Evolutionary conservation across 2,797 vertebrate species (phyloP).

Genomic region (Chaetophractus vellerosus): DNA sequence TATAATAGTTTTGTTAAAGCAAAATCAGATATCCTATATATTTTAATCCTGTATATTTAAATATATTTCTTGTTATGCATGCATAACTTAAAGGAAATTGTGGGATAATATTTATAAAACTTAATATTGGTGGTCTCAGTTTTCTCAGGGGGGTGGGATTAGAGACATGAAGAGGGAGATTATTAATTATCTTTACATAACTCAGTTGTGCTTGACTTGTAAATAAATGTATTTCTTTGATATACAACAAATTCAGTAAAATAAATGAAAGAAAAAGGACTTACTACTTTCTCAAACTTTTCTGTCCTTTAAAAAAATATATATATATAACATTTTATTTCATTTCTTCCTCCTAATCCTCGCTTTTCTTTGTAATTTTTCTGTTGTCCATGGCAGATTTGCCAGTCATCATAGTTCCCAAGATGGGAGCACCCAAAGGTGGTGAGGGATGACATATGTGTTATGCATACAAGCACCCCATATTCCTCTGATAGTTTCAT

Average conservation of each 20-base stretch:
- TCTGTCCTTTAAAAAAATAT: not conserved
- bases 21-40: not conserved
- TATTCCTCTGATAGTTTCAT: conserved; percentile 10
- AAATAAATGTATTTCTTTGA: not conserved
- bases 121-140: not conserved
- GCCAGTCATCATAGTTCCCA: not conserved
- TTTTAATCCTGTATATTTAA: not conserved
- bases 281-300: conserved; percentile 24
- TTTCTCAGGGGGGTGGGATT: not conserved
- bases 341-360: not conserved
- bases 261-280: not conserved
- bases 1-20: conserved; percentile 4
- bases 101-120: not conserved
- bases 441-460: not conserved
- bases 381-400: not conserved
- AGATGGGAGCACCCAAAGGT: not conserved
- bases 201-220: not conserved
- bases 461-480: not conserved
- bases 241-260: conserved; percentile 22
- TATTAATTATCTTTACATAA: not conserved
- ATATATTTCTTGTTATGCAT: not conserved
- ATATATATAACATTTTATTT: not conserved
- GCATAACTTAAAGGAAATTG: not conserved
- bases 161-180: not conserved
- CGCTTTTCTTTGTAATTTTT: not conserved